Evolutionary conservation across 1,140 invertebrate species (phyloP).

Genomic region (Pogonomyrmex barbatus): DNA sequence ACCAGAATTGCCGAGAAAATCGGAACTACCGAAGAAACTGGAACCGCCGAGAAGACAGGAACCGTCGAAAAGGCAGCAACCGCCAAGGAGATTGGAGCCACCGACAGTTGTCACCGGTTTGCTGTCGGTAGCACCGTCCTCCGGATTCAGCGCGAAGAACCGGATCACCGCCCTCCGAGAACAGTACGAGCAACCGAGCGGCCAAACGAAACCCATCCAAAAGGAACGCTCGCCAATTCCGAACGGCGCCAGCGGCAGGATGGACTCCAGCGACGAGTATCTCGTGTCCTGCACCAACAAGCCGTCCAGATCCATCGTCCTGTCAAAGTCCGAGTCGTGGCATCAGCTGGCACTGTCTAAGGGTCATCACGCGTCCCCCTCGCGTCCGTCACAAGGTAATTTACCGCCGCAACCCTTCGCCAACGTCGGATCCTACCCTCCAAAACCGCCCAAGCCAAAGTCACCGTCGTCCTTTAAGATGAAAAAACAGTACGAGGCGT

Average conservation of each 20-base stretch:
- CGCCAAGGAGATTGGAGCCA: slow-evolving; percentile 8
- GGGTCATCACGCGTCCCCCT: slow-evolving; percentile 74
- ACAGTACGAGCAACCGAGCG: slow-evolving; percentile 63
- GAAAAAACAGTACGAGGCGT: slow-evolving; percentile 91
- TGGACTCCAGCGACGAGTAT: slow-evolving; percentile 84
- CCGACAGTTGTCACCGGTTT: neutral
- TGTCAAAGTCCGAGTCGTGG: slow-evolving; percentile 94
- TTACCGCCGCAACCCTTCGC: neutral
- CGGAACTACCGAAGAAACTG: slow-evolving; percentile 56
- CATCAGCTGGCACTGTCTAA: slow-evolving; percentile 87
- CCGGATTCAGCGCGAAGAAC: slow-evolving; percentile 66
- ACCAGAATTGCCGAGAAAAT: slow-evolving; percentile 58
- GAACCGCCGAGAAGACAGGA: slow-evolving; percentile 22
- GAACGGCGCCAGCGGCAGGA: slow-evolving; percentile 68
- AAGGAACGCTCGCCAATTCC: slow-evolving; percentile 71
- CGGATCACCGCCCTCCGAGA: slow-evolving; percentile 64
- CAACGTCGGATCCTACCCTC: slow-evolving; percentile 72
- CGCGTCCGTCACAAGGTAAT: neutral
- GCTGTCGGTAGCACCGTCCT: neutral
- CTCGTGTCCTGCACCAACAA: slow-evolving; percentile 80
- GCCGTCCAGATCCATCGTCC: slow-evolving; percentile 82
- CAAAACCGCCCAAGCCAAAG: slow-evolving; percentile 88
- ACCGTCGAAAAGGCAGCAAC: slow-evolving; percentile 32
- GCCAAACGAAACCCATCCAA: slow-evolving; percentile 26
- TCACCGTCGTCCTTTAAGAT: slow-evolving; percentile 89